Evolutionary conservation across 2,113 vertebrate genomes (phyloP).

Genomic region (Calcarius ornatus): DNA sequence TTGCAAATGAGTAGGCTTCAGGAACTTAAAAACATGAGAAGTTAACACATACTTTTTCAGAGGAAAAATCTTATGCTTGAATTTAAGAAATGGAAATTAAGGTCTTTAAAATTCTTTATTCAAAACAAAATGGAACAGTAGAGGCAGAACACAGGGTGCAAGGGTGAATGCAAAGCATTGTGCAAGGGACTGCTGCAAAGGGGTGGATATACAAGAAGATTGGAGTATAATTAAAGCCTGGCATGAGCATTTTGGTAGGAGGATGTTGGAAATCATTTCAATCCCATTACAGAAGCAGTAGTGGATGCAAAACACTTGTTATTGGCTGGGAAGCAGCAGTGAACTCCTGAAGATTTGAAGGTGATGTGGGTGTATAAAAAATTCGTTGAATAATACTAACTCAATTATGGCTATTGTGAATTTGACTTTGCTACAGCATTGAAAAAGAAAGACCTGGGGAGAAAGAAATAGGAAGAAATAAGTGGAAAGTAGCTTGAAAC

Average conservation of each 20-base stretch:
- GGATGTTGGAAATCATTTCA: slow-evolving; percentile 59
- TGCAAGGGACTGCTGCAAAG: not conserved
- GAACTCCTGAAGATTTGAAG: slow-evolving; percentile 14
- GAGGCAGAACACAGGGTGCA: slow-evolving; percentile 19
- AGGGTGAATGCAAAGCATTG: slow-evolving; percentile 51
- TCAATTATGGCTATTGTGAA: not conserved
- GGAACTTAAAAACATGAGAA: not conserved
- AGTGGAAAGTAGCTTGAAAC: not conserved
- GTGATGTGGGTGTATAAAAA: slow-evolving; percentile 1
- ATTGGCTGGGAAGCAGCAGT: not conserved
- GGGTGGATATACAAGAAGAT: slow-evolving; percentile 27
- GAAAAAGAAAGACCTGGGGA: not conserved
- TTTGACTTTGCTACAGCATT: not conserved
- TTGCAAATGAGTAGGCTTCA: not conserved
- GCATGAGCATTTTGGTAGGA: slow-evolving; percentile 36
- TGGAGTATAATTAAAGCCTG: slow-evolving; percentile 65
- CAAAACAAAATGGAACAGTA: slow-evolving; percentile 42
- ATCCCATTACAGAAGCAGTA: slow-evolving; percentile 43
- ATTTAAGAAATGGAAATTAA: slow-evolving; percentile 47
- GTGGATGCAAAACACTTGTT: slow-evolving; percentile 30
- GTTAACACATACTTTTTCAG: not conserved
- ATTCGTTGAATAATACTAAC: not conserved
- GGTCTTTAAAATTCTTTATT: slow-evolving; percentile 5
- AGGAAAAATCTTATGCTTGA: slow-evolving; percentile 10
- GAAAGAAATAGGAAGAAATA: not conserved